A percentile compares a stretch with the other conserved stretches of the same genome.
Conservation (phyloP, 2,113 vertebrate species). For the Malurus alboscapulatus region DNA sequence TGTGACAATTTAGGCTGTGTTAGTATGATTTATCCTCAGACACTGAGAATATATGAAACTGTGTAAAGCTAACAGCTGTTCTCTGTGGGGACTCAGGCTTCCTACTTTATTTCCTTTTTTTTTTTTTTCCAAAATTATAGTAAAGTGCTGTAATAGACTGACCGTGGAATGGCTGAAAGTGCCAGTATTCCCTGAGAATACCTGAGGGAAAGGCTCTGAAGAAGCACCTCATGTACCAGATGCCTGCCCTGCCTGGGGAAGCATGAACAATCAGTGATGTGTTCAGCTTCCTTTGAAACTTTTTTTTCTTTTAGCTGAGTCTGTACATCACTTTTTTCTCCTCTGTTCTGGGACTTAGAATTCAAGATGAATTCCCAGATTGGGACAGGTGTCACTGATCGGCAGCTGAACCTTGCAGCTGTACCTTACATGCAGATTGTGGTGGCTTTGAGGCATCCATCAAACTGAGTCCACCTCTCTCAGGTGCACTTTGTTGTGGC, state of each 20-base stretch:
- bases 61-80: neutral
- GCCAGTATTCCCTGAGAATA: neutral
- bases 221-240: accelerated
- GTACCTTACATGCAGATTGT: neutral
- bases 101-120: neutral
- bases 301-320: neutral
- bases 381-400: neutral
- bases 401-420: neutral
- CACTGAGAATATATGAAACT: neutral
- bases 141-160: neutral
- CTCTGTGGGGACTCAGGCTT: neutral
- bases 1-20: neutral
- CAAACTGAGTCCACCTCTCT: neutral
- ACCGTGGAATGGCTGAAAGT: neutral
- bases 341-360: neutral
- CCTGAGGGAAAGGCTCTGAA: neutral
- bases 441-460: neutral
- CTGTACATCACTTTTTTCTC: neutral
- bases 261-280: neutral
- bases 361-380: neutral
- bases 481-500: neutral
- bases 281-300: neutral
- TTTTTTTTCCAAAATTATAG: neutral
- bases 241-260: neutral
- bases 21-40: neutral